Conservation (phyloP, 2,797 vertebrate genomes). For the Mus minutoides region DNA sequence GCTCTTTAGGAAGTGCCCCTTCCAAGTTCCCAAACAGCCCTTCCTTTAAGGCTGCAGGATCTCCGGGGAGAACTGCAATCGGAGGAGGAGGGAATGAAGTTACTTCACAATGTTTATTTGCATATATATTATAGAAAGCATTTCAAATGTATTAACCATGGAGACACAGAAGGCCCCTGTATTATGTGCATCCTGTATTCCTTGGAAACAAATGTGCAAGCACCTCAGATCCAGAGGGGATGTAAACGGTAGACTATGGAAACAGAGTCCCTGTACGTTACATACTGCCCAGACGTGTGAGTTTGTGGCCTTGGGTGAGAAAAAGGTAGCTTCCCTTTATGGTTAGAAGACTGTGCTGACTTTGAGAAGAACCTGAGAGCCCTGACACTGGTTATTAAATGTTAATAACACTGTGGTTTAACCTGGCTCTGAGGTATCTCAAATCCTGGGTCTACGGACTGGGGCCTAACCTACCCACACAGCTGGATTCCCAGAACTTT, state of each 20-base stretch:
- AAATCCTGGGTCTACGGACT: neutral
- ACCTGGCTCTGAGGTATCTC: neutral
- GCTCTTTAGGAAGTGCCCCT: neutral
- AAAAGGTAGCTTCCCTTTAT: neutral
- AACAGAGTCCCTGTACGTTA: neutral
- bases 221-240: slow-evolving; percentile 32
- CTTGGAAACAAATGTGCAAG: slow-evolving; percentile 52
- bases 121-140: slow-evolving; percentile 68
- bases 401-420: neutral
- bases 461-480: neutral
- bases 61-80: slow-evolving; percentile 3
- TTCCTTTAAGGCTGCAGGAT: slow-evolving; percentile 9
- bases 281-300: neutral
- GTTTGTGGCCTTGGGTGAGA: neutral
- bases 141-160: slow-evolving; percentile 46
- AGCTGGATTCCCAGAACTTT: neutral
- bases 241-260: slow-evolving; percentile 32
- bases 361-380: neutral
- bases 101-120: slow-evolving; percentile 59
- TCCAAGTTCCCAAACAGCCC: neutral
- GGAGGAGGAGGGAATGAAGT: slow-evolving; percentile 8
- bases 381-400: neutral
- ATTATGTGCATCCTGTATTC: slow-evolving; percentile 33
- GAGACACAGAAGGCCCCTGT: slow-evolving; percentile 60
- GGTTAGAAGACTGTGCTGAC: neutral